Evolutionary conservation across 2,888 invertebrate species (phyloP), one percentile per base, ranked within the genome.

Genomic region (Merodon equestris): DNA sequence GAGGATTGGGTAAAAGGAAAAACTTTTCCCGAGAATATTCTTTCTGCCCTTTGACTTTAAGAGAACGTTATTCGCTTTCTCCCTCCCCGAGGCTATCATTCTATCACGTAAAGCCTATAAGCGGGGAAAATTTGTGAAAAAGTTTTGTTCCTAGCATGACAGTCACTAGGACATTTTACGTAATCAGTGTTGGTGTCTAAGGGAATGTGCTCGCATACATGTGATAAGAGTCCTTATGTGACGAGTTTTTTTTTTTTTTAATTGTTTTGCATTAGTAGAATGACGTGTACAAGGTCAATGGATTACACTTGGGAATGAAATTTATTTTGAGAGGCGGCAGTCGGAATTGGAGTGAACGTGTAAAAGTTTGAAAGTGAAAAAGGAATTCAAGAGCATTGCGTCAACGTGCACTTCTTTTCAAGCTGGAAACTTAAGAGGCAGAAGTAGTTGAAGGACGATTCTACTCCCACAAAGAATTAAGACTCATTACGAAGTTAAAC

Each of bases 211-310:
- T 48, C 15, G 56, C 7, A 13, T 14, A 34, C 34, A 44, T 51
- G 17, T 51, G 34, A 51, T 34, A 18, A 17, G 27, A 54, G 60
- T 50, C 48, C 40, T 54, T 54, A 10, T 34, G 47, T 14, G 48
- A 70, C 13, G 54, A 48, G 48, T 18, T 48, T 47, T 44, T 27
- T 27, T 27, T n/a, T 7, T 4, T 27, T 70, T 40, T 71, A 71
- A 71, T 71, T 71, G 71, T 63, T 18, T 63, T 34, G 56, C 45
- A 34, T 56, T 36, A 47, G 40, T 42, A 40, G 60, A 34, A 10
- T 9, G 2, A 27, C 27, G 40, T n/a, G 40, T 40, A 27, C 10
- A 40, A 9, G 40, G 40, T n/a, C 40, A 9, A 9, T 7, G 40
- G 40, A 40, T 40, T 40, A 40, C 40, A 9, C 27, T 7, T 4